Percentiles rank a stretch among this genome's conserved stretches.
Evolutionary conservation across 2,888 invertebrate genomes (phyloP).

Genomic region (Amiota mariae): DNA sequence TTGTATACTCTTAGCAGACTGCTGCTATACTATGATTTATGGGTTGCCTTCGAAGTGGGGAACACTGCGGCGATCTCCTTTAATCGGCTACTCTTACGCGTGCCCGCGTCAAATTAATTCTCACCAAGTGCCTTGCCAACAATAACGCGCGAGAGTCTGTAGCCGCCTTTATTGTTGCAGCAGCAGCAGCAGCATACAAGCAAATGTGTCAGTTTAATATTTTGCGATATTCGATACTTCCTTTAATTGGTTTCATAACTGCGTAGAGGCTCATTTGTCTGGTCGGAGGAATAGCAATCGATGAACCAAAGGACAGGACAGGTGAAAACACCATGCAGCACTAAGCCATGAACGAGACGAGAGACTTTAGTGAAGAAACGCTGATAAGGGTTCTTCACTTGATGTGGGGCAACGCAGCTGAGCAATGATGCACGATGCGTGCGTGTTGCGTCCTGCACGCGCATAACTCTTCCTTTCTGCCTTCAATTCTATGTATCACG

Average conservation of each 20-base stretch:
- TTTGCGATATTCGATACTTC: constrained; percentile 56
- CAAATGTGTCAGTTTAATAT: constrained; percentile 53
- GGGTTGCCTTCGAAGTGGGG: constrained; percentile 35
- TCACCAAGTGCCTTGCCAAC: constrained; percentile 40
- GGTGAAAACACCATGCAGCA: constrained; percentile 64
- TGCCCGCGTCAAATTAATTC: constrained; percentile 51
- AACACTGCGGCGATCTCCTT: constrained; percentile 17
- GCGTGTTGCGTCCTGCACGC: constrained; percentile 12
- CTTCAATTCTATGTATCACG: neutral
- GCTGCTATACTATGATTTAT: constrained; percentile 59
- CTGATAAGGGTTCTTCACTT: constrained; percentile 33
- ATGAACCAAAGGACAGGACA: constrained; percentile 60
- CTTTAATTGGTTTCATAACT: constrained; percentile 69
- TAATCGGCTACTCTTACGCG: constrained; percentile 16
- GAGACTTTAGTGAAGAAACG: neutral
- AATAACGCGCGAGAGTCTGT: neutral
- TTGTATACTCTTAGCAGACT: no score
- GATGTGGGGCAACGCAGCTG: constrained; percentile 24
- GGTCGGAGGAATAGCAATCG: constrained; percentile 53
- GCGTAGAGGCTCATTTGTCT: constrained; percentile 66
- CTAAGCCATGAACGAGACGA: constrained; percentile 4
- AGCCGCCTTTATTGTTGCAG: constrained; percentile 6
- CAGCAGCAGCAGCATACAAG: neutral
- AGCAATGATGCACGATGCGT: constrained; percentile 11
- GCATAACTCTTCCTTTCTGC: neutral